phyloP scores from a whole-genome alignment of 2,113 vertebrate species.

The Arothron firmamentum region DNA sequence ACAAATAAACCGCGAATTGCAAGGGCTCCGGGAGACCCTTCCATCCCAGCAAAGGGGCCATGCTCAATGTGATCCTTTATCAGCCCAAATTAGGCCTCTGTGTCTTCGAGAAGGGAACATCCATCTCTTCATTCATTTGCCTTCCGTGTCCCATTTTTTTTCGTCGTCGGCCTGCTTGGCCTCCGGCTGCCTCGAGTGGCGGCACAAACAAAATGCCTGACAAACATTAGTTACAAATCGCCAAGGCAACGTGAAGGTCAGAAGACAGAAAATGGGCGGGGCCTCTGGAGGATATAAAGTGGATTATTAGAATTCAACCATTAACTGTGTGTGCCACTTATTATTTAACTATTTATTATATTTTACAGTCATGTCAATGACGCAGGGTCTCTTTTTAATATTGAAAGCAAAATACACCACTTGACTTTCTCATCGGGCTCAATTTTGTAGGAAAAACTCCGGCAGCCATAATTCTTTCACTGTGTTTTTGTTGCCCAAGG shows the following conservation, averaged over 20 bases:
- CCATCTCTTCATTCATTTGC: constrained; percentile 66
- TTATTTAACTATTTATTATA: too few relatives aligned
- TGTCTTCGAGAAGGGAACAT: constrained; percentile 60
- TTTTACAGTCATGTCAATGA: too few relatives aligned
- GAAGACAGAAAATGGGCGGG: constrained; percentile 33
- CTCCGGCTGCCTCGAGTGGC: constrained; percentile 43
- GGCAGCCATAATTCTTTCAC: constrained; percentile 8
- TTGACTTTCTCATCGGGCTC: neutral
- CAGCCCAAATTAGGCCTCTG: constrained; percentile 66
- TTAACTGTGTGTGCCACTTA: too few relatives aligned
- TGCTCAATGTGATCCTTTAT: constrained; percentile 67
- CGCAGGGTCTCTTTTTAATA: neutral
- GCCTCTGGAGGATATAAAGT: neutral
- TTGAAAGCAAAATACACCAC: neutral
- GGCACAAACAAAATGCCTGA: constrained; percentile 58
- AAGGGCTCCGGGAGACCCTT: constrained; percentile 48
- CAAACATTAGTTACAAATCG: constrained; percentile 63
- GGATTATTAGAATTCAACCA: too few relatives aligned
- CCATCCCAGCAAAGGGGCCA: constrained; percentile 50
- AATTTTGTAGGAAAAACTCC: neutral
- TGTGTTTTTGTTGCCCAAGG: constrained; percentile 9
- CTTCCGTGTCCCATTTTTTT: constrained; percentile 64
- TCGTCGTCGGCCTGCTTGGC: constrained; percentile 50
- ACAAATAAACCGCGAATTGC: constrained; percentile 51
- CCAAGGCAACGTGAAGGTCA: constrained; percentile 50